Base-by-base conservation (phyloP, 2,888 invertebrate genomes). In the Cenopis cana region DNA sequence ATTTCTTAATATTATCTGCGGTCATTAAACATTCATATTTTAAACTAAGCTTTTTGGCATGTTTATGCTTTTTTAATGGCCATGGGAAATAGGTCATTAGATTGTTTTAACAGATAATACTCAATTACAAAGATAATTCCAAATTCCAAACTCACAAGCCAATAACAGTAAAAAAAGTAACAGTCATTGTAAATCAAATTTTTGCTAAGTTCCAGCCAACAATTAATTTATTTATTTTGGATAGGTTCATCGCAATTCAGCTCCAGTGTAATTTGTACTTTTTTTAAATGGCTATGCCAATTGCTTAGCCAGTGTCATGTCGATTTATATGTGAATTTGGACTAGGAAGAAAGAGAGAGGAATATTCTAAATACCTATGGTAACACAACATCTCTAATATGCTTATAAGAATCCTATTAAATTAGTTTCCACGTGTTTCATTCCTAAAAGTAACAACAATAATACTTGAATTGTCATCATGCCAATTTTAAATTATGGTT, bases 401-500 rank as follows among this genome's bases (percentile, higher is more conserved):
- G 54, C 56, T 56, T n/a, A 56, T 56, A 56, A 56, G 56, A 56
- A n/a, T 56, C 56, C 33, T 56, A 56, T 56, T 56, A 29, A 24
- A 4, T n/a, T n/a, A n/a, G 55, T 55, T 52, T 54, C 2, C 12
- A 10, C 24, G 12, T 6, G 6, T 54, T 24, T 14, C 6, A 24
- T 20, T 49, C 17, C 17, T 49, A 17, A 8, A 8, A n/a, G n/a
- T 8, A n/a, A 24, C 24, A 24, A 24, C 24, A 24, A 24, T 3
- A 24, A n/a, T n/a, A n/a, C n/a, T n/a, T n/a, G n/a, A n/a, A n/a
- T n/a, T 24, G 24, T 24, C 24, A 24, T 24, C 24, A 3, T 24
- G 24, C 24, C n/a, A n/a, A n/a, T n/a, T n/a, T n/a, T n/a, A n/a
- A n/a, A n/a, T n/a, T n/a, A n/a, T n/a, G n/a, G n/a, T n/a, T n/a